A percentile compares a stretch with the other conserved stretches of the same genome.
Evolutionary conservation across 2,113 vertebrate species (phyloP).

Genomic region (Oncorhynchus clarkii): DNA sequence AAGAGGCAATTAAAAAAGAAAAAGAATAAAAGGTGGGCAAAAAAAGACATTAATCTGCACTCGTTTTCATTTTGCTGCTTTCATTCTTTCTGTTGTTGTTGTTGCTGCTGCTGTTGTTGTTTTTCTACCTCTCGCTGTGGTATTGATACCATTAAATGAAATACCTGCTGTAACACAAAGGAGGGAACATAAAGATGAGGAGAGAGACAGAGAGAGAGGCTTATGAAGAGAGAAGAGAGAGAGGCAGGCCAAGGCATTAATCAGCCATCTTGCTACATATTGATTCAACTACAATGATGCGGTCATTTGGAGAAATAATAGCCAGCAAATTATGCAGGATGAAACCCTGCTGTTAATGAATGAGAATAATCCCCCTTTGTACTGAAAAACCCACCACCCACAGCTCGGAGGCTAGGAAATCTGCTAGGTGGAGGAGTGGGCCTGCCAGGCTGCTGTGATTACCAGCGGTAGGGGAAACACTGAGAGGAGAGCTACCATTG

Average conservation of each 20-base stretch:
- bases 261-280: conserved; percentile 73
- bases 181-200: conserved; percentile 32
- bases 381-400: neutral
- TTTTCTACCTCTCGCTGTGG: conserved; percentile 52
- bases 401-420: neutral
- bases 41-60: neutral
- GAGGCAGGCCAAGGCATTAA: conserved; percentile 30
- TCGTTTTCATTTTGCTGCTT: neutral
- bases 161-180: conserved; percentile 45
- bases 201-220: conserved; percentile 7
- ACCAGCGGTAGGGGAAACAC: no score
- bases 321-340: conserved; percentile 85
- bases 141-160: conserved; percentile 44
- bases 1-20: conserved; percentile 1
- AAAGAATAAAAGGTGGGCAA: conserved; percentile 10
- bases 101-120: conserved; percentile 33
- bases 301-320: conserved; percentile 87
- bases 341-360: conserved; percentile 80
- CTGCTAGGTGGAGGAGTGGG: no score
- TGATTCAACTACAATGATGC: conserved; percentile 86
- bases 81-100: conserved; percentile 13
- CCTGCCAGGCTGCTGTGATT: no score
- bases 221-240: neutral
- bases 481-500: no score
- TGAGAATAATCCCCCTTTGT: conserved; percentile 66